phyloP scores from a whole-genome alignment of 2,797 vertebrate genomes.

The Nyctalus aviator region DNA sequence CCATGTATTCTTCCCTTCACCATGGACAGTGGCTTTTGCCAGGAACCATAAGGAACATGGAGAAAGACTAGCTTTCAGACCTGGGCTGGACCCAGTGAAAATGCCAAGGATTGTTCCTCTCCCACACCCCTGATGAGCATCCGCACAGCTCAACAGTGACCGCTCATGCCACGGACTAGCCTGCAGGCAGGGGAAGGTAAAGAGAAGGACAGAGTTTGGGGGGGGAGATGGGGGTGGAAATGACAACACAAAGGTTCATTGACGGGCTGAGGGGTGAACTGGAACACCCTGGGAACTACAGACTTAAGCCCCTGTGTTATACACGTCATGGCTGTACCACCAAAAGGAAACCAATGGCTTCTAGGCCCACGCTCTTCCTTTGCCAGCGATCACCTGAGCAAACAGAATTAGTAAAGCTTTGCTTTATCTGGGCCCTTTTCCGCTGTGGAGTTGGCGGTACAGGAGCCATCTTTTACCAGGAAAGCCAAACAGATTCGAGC shows the following conservation, averaged over 20 bases:
- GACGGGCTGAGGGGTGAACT: too few species aligned
- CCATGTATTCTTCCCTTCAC: background rate
- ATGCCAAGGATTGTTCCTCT: background rate
- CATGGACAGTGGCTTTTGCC: background rate
- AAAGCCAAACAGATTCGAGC: background rate
- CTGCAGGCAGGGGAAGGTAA: background rate
- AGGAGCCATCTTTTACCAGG: background rate
- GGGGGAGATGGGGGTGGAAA: accelerated
- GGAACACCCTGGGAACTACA: background rate
- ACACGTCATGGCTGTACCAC: background rate
- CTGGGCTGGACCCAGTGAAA: background rate
- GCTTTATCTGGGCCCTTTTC: background rate
- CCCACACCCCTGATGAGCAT: background rate
- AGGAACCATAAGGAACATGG: background rate
- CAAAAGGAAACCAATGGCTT: background rate
- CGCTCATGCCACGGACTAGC: accelerated
- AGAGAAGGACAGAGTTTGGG: background rate
- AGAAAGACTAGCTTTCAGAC: background rate
- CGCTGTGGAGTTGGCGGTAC: background rate
- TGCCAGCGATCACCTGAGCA: background rate
- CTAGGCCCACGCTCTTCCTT: accelerated
- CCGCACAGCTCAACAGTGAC: background rate
- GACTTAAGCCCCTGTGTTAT: accelerated
- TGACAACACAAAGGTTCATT: background rate
- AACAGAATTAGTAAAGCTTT: background rate